Percentiles rank a stretch among this genome's conserved stretches.
Evolutionary conservation across 2,888 invertebrate genomes (phyloP).

Genomic region (Athalia cordata): DNA sequence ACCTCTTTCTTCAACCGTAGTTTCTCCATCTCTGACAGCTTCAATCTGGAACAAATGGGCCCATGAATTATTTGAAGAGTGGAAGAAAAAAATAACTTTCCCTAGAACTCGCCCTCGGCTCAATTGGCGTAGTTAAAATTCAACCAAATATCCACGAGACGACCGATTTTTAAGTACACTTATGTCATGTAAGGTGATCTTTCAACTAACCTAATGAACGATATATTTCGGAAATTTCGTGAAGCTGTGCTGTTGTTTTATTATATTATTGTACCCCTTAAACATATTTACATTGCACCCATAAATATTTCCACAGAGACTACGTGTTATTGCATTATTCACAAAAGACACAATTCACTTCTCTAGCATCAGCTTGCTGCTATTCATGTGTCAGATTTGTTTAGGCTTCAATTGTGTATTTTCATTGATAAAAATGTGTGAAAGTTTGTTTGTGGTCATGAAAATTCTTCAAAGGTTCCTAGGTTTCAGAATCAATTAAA

Average conservation of each 20-base stretch:
- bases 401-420: background rate
- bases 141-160: too few species aligned
- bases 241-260: slow-evolving; percentile 59
- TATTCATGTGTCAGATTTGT: slow-evolving; percentile 14
- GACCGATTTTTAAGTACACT: too few species aligned
- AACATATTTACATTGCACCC: slow-evolving; percentile 66
- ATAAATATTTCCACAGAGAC: slow-evolving; percentile 58
- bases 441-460: too few species aligned
- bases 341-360: slow-evolving; percentile 4
- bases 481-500: too few species aligned
- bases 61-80: background rate
- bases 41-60: slow-evolving; percentile 53
- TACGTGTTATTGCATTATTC: background rate
- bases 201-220: slow-evolving; percentile 12
- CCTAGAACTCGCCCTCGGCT: too few species aligned
- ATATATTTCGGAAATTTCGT: slow-evolving; percentile 24
- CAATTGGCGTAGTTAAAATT: too few species aligned
- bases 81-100: background rate
- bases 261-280: slow-evolving; percentile 54
- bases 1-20: slow-evolving; percentile 50
- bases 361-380: background rate
- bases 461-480: too few species aligned
- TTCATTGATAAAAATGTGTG: too few species aligned
- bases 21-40: slow-evolving; percentile 39
- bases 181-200: background rate